phyloP scores from a whole-genome alignment of 1,140 invertebrate genomes.

The Drosophila grimshawi region DNA sequence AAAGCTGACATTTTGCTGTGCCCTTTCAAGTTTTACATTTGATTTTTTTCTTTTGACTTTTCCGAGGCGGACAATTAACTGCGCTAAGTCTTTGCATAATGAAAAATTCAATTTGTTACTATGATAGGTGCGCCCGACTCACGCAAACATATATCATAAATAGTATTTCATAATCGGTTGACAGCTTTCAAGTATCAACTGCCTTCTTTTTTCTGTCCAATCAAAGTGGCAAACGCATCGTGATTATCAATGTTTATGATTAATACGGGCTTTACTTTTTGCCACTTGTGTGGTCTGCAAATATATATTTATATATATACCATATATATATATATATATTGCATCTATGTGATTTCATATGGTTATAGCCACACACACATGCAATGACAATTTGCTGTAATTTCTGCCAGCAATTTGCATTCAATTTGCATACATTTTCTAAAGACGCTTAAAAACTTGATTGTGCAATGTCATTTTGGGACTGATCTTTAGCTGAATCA shows the following conservation, averaged over 20 bases:
- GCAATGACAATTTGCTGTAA: conserved; percentile 19
- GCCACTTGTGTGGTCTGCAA: conserved; percentile 22
- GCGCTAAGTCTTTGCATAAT: conserved; percentile 2
- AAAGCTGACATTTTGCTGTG: conserved; percentile 39
- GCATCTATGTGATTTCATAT: neutral
- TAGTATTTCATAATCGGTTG: conserved; percentile 37
- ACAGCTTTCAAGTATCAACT: conserved; percentile 31
- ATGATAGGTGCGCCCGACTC: conserved; percentile 39
- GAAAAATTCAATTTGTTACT: conserved; percentile 14
- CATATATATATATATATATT: neutral
- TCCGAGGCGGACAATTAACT: conserved; percentile 33
- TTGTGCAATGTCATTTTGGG: conserved; percentile 5
- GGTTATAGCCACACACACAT: neutral
- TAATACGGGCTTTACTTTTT: conserved; percentile 5
- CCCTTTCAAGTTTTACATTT: conserved; percentile 40
- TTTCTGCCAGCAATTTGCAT: conserved; percentile 39
- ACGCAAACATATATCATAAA: conserved; percentile 23
- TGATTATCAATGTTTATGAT: conserved; percentile 34
- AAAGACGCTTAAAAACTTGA: conserved; percentile 8
- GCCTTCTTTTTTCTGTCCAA: conserved; percentile 9
- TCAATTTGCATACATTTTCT: conserved; percentile 26
- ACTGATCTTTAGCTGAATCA: neutral
- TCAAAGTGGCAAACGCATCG: conserved; percentile 21
- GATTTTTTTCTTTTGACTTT: neutral
- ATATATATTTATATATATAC: neutral